These are phyloP conservation scores for Trichosurus vulpecula DNA, from an alignment of 2,797 vertebrate genomes.

Conservation along the genomic window DNA sequence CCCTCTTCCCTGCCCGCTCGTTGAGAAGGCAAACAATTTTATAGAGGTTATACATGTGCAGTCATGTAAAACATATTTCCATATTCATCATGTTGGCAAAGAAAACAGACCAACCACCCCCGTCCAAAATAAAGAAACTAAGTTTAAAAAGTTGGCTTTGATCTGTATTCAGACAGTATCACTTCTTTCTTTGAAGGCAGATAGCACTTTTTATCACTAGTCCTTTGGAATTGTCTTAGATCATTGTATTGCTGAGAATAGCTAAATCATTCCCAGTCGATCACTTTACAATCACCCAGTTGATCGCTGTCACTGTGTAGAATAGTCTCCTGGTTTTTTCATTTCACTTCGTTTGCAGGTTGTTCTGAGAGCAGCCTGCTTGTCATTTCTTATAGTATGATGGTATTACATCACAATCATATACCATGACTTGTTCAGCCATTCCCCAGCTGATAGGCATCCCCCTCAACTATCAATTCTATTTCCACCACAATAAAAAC, in stretches of 20 bases:
- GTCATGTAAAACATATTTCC: neutral
- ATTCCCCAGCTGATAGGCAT: too few relatives aligned
- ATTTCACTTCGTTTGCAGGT: too few relatives aligned
- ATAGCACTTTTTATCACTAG: neutral
- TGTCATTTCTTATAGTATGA: too few relatives aligned
- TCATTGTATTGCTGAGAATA: neutral
- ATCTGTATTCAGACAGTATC: neutral
- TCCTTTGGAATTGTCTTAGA: neutral
- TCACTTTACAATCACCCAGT: too few relatives aligned
- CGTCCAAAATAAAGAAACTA: neutral
- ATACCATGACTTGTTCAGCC: too few relatives aligned
- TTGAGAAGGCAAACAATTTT: neutral
- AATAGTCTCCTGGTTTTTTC: too few relatives aligned
- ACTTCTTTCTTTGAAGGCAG: neutral
- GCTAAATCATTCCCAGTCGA: neutral
- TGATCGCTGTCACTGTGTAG: too few relatives aligned
- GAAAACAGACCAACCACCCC: neutral
- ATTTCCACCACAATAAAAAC: too few relatives aligned
- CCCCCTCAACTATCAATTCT: too few relatives aligned
- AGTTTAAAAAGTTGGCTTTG: neutral
- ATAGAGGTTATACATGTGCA: neutral
- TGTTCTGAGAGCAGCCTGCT: too few relatives aligned
- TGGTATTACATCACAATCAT: too few relatives aligned
- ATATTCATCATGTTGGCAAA: neutral
- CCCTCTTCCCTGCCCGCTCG: neutral